Evolutionary conservation across 2,888 invertebrate species (phyloP), one percentile per base, ranked within the genome.

Genomic region (Syritta pipiens): DNA sequence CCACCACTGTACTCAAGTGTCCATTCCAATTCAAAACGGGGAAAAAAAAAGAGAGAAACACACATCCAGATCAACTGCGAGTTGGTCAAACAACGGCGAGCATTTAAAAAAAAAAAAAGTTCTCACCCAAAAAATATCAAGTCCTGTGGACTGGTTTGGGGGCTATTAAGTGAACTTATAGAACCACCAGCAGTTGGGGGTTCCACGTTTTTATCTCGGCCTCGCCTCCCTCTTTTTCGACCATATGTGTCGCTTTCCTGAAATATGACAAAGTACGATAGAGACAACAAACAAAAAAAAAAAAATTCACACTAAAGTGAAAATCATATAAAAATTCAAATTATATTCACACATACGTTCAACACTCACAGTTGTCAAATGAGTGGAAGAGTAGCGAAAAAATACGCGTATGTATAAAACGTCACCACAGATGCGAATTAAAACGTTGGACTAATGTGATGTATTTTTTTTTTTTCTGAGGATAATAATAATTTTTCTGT

Each of bases 381-480:
- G n/a, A n/a, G n/a, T n/a, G n/a, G n/a, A n/a, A n/a, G n/a, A n/a
- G n/a, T n/a, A n/a, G n/a, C n/a, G n/a, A 51, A 67, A 67, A 44
- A 20, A 74, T 42, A 17, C 10, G 9, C 20, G 26, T 17, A 32
- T 30, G 51, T 59, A 71, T 28, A 62, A 65, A 48, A 53, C 44
- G 37, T 51, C 72, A 77, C 77, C 77, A 77, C 77, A 77, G 72
- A 77, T 77, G 72, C 51, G 72, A 77, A 72, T 77, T 77, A 77
- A 72, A 65, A 72, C 77, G 77, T 57, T 32, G 71, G 77, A 55
- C 77, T 77, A 72, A 77, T 77, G 53, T 9, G 12, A n/a, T 75
- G 48, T 57, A 57, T 60, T 63, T 51, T 49, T 42, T 4, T 63
- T 63, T 74, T 49, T 67, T 59, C 51, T 7, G 57, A 69, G 57